Evolutionary conservation across 2,888 invertebrate species (phyloP).

Genomic region (Villa cingulata): DNA sequence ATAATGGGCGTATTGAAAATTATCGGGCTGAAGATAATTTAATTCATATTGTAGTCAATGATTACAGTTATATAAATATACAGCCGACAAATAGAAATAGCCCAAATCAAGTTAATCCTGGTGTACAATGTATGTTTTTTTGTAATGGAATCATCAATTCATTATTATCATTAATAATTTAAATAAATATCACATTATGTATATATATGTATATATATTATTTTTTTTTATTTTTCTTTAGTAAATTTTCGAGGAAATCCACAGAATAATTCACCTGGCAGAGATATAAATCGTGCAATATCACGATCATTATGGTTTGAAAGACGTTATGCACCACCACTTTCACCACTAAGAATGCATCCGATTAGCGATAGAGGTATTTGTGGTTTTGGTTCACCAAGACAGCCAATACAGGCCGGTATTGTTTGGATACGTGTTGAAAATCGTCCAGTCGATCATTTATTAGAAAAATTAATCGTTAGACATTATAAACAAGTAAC

Average conservation of each 20-base stretch:
- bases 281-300: constrained; percentile 6
- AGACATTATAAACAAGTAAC: constrained; percentile 50
- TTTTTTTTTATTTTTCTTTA: too few relatives aligned
- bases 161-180: too few relatives aligned
- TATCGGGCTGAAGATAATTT: constrained; percentile 2
- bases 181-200: too few relatives aligned
- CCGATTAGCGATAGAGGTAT: constrained; percentile 32
- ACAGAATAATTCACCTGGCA: neutral
- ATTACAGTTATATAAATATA: constrained; percentile 9
- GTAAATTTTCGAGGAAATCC: neutral
- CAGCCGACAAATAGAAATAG: neutral
- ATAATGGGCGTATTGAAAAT: neutral
- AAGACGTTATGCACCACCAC: constrained; percentile 9
- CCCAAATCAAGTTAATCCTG: neutral
- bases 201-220: too few relatives aligned
- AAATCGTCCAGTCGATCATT: constrained; percentile 35
- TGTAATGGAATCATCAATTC: too few relatives aligned
- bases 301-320: constrained; percentile 12
- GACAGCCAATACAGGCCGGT: constrained; percentile 27
- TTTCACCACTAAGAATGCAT: constrained; percentile 8
- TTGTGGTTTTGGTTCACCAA: constrained; percentile 30
- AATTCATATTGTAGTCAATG: constrained; percentile 10
- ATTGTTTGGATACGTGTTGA: constrained; percentile 33
- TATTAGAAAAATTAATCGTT: constrained; percentile 39
- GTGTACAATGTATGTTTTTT: neutral